Base-by-base conservation (phyloP, 2,797 vertebrate species). In the Periparus ater region DNA sequence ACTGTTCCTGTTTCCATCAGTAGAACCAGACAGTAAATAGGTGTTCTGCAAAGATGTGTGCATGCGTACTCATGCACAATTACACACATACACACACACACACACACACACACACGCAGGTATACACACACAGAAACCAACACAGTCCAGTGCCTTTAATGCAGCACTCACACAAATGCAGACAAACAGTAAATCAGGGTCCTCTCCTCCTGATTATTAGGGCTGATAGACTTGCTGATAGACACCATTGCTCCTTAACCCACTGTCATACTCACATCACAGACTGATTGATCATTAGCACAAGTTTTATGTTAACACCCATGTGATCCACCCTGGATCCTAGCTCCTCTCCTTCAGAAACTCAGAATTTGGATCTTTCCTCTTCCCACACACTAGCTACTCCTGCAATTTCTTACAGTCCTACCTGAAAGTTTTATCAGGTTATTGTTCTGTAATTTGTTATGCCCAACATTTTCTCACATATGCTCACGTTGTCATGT, bases 11-110 rank as follows among this genome's bases (percentile, higher is more conserved):
- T 34, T 85, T 67, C 15, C 9, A 27, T 55, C 34, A 55, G 53
- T 44, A 53, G 63, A 42, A 65, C 32, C 22, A 65, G 14, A 2
- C 40, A 65, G 47, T 38, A 57, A 65, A 30, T 1, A 61, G 5
- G 4, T 22, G 8, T 30, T 67, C 27, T 34, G 11, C 48, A 82
- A 85, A 88, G 40, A 42, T 4, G 6, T 3, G 21, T 22, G 9
- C 2, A 3, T 58, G 8, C 23, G 19, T 8, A 6, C 4, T 1
- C 23, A 55, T 18, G 45, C 20, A 42, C 1, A 51, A 14, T 4
- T 13, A 23, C 16, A 26, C 11, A 22, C 10, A 17, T 1, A 4
- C 40, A 40, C 10, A 42, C 40, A 40, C 11, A 4, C 40, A 40
- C 10, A 42, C 40, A 40, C 11, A 10, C 36, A 47, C 9, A 38